Evolutionary conservation across 64 coral and sea anemone genomes (phyloP).

Genomic region (Porites lutea): DNA sequence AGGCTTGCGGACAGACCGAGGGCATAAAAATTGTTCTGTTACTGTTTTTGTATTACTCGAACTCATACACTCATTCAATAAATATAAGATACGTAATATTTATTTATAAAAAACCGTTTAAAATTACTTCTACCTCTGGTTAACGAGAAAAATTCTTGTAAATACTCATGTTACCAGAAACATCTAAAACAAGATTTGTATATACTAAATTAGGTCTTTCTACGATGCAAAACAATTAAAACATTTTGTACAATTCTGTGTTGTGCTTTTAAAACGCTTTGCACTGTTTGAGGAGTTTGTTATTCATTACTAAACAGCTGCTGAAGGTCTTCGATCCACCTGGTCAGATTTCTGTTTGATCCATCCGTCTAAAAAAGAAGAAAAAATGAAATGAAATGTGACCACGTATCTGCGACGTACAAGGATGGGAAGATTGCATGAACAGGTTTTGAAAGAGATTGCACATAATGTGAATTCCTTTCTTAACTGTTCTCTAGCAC

Average conservation of each 20-base stretch:
- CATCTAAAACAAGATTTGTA: constrained; percentile 40
- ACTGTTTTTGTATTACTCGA: background rate
- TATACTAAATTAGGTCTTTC: background rate
- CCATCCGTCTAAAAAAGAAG: background rate
- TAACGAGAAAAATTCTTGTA: constrained; percentile 23
- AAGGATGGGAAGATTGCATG: background rate
- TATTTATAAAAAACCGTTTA: constrained; percentile 39
- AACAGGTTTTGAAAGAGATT: too few relatives aligned
- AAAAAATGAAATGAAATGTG: background rate
- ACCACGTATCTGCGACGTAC: too few relatives aligned
- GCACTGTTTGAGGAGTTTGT: background rate
- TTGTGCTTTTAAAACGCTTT: background rate
- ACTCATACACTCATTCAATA: background rate
- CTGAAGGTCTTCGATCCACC: constrained; percentile 8
- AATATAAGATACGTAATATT: constrained; percentile 57
- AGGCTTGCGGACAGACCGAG: background rate
- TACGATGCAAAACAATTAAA: background rate
- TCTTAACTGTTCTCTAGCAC: too few relatives aligned
- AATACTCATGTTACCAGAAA: constrained; percentile 33
- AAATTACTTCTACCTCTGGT: background rate
- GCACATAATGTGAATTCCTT: too few relatives aligned
- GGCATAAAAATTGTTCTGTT: background rate
- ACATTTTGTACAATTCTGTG: background rate
- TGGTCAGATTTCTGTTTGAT: background rate
- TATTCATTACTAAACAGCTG: constrained; percentile 12